A percentile compares a stretch with the other conserved stretches of the same genome.
Conservation (phyloP, 2,113 vertebrate genomes). For the Cephalopterus ornatus region DNA sequence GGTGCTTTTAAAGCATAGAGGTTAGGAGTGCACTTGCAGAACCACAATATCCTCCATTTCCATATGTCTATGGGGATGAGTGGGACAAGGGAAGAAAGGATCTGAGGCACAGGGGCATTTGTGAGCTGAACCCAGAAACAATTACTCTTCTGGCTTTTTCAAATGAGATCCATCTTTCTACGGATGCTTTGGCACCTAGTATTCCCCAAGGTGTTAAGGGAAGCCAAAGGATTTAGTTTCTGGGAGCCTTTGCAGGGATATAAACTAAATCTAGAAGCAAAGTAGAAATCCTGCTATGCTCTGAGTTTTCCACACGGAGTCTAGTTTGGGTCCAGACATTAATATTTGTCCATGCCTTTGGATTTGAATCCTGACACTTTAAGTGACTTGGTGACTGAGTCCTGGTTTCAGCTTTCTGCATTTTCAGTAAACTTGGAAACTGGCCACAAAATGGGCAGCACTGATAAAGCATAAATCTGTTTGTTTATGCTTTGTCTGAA, state of each 20-base stretch:
- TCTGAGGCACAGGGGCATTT: not conserved
- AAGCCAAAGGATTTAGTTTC: not conserved
- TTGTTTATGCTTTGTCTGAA: not conserved
- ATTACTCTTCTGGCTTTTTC: not conserved
- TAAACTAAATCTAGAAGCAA: not conserved
- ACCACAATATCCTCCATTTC: not conserved
- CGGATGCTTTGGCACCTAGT: not conserved
- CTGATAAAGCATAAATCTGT: not conserved
- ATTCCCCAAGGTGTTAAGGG: accelerated
- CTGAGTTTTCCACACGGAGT: not conserved
- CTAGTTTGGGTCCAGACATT: not conserved
- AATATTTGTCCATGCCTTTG: not conserved
- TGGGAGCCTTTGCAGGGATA: not conserved
- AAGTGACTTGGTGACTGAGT: not conserved
- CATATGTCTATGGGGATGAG: accelerated
- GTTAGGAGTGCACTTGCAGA: not conserved
- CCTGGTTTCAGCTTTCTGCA: not conserved
- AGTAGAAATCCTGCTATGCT: not conserved
- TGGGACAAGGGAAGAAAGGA: not conserved
- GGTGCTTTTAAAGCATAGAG: not conserved
- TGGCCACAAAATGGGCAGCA: not conserved
- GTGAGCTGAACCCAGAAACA: not conserved
- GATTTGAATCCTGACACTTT: not conserved
- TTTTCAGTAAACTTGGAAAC: not conserved
- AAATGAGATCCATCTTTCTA: not conserved